These are phyloP conservation scores for Centrocercus urophasianus DNA, from an alignment of 2,113 vertebrate genomes.

Conservation along the genomic window DNA sequence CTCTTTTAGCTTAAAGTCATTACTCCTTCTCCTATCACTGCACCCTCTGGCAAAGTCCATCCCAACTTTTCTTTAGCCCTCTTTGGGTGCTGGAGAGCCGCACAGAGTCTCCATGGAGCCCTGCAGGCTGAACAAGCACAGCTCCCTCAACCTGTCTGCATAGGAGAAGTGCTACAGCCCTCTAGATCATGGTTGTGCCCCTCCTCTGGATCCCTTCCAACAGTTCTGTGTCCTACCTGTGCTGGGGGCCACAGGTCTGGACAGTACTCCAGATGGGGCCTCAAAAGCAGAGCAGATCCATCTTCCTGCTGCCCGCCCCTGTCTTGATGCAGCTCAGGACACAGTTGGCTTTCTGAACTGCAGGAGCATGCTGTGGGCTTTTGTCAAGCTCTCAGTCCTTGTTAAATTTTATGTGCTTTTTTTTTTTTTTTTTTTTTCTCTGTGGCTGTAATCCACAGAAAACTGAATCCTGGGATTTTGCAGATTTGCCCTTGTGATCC, in stretches of 20 bases:
- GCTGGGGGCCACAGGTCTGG: too few species aligned
- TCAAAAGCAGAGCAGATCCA: too few species aligned
- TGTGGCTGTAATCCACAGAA: background rate
- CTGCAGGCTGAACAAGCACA: background rate
- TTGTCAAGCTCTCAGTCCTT: background rate
- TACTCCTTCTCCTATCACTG: background rate
- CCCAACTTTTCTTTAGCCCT: background rate
- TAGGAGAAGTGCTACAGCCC: background rate
- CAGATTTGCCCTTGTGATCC: background rate
- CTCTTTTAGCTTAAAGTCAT: background rate
- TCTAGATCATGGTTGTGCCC: background rate
- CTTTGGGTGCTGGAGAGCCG: background rate
- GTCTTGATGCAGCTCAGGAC: too few species aligned
- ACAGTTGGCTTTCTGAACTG: too few species aligned
- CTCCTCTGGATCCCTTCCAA: too few species aligned
- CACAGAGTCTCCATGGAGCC: background rate
- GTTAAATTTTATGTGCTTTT: background rate
- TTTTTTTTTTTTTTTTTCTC: background rate
- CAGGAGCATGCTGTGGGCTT: too few species aligned
- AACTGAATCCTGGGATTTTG: background rate
- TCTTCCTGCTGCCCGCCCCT: too few species aligned
- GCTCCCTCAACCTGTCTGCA: background rate
- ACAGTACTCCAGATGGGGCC: too few species aligned
- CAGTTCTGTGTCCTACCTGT: too few species aligned
- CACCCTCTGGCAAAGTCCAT: background rate